Conservation (phyloP, 2,797 vertebrate genomes). For the Notolepis coatsorum region DNA sequence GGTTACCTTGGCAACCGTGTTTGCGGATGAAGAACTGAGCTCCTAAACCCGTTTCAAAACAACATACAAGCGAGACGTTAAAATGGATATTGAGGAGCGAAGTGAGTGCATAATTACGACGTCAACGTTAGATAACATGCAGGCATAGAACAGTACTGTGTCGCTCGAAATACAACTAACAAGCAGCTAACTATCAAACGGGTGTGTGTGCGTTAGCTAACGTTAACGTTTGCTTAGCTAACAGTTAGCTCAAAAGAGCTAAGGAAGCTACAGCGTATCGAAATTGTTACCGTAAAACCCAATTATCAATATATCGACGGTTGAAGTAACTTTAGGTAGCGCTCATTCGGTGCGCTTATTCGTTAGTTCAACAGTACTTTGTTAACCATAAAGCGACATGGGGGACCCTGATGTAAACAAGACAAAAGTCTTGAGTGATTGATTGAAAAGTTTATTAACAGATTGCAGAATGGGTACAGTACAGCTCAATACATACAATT, state of each 20-base stretch:
- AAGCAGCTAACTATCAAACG: not conserved
- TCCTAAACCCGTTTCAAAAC: not conserved
- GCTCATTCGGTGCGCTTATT: not conserved
- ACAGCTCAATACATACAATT: no score
- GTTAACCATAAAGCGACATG: not conserved
- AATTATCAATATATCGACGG: not conserved
- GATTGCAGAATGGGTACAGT: no score
- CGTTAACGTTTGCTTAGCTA: conserved; percentile 6
- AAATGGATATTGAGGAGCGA: conserved; percentile 70
- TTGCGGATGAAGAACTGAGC: conserved; percentile 4
- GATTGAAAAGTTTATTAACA: no score
- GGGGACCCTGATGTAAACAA: no score
- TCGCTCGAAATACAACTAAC: not conserved
- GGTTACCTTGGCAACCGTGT: conserved; percentile 77
- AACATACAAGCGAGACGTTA: not conserved
- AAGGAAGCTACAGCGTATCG: not conserved
- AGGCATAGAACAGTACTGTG: not conserved
- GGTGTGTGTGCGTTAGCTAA: not conserved
- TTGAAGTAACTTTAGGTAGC: not conserved
- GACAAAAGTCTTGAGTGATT: no score
- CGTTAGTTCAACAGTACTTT: not conserved
- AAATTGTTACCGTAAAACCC: not conserved
- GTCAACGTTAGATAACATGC: rapidly evolving
- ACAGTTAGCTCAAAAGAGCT: conserved; percentile 13
- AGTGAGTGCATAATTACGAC: conserved; percentile 54